Evolutionary conservation across 2,113 vertebrate species (phyloP).

Genomic region (Meles meles): DNA sequence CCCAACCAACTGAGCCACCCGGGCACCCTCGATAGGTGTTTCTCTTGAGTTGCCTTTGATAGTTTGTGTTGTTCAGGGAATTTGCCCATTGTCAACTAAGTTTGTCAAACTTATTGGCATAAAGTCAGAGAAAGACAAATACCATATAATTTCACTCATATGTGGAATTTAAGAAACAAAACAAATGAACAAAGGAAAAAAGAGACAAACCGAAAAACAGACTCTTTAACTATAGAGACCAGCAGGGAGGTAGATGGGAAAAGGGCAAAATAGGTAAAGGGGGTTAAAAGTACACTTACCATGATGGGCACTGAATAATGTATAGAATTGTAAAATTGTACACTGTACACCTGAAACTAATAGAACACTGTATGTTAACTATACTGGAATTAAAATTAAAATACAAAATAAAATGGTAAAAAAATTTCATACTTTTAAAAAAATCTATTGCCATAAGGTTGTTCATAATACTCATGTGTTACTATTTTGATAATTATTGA

Average conservation of each 20-base stretch:
- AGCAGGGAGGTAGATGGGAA: not conserved
- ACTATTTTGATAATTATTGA: not conserved
- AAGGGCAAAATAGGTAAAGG: not conserved
- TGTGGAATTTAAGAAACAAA: not conserved
- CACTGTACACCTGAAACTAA: not conserved
- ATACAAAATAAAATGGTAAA: not conserved
- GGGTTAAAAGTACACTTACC: not conserved
- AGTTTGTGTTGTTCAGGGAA: not conserved
- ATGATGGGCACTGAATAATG: not conserved
- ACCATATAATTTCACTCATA: not conserved
- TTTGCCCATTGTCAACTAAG: not conserved
- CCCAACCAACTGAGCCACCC: too few species aligned
- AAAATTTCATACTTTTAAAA: not conserved
- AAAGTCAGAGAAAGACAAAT: not conserved
- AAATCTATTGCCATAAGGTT: not conserved
- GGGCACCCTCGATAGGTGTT: not conserved
- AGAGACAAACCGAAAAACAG: not conserved
- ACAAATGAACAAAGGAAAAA: not conserved
- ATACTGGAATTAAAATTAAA: not conserved
- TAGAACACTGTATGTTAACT: not conserved
- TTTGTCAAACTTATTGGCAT: not conserved
- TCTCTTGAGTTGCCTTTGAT: not conserved
- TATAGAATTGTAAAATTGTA: not conserved
- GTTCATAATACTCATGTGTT: not conserved
- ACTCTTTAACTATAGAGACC: not conserved